These are phyloP conservation scores for Dasyprocta punctata DNA, from an alignment of 2,113 vertebrate genomes.

Conservation along the genomic window DNA sequence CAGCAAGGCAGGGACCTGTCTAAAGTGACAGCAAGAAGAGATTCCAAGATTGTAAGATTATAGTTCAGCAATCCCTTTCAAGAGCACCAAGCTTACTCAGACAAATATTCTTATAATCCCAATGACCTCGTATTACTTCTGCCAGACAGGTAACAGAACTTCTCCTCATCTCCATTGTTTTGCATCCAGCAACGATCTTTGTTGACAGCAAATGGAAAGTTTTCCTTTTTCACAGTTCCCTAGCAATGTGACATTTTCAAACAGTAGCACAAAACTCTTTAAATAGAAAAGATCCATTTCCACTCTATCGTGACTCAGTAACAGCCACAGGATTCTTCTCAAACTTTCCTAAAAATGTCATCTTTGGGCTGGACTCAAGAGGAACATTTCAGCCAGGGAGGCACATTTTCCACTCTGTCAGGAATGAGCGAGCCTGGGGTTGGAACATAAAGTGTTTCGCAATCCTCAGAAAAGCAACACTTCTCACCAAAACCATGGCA, in stretches of 20 bases:
- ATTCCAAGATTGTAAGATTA: neutral
- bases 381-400: slow-evolving; percentile 80
- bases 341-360: slow-evolving; percentile 85
- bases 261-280: slow-evolving; percentile 82
- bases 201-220: slow-evolving; percentile 77
- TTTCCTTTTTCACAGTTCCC: slow-evolving; percentile 78
- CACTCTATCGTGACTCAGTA: slow-evolving; percentile 81
- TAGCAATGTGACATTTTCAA: slow-evolving; percentile 84
- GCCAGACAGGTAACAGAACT: slow-evolving; percentile 60
- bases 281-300: slow-evolving; percentile 82
- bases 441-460: slow-evolving; percentile 78
- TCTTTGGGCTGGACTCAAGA: slow-evolving; percentile 83
- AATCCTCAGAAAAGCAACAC: slow-evolving; percentile 78
- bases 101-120: neutral
- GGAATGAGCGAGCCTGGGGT: slow-evolving; percentile 70
- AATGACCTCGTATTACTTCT: neutral
- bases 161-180: neutral
- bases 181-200: slow-evolving; percentile 30
- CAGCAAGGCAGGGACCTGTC: neutral
- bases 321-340: slow-evolving; percentile 82
- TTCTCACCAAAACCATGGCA: slow-evolving; percentile 76
- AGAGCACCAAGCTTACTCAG: neutral
- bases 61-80: neutral
- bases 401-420: slow-evolving; percentile 81
- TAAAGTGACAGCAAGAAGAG: neutral